A percentile compares a stretch with the other conserved stretches of the same genome.
phyloP scores from a whole-genome alignment of 2,113 vertebrate genomes.

The Ceyx margarethae region DNA sequence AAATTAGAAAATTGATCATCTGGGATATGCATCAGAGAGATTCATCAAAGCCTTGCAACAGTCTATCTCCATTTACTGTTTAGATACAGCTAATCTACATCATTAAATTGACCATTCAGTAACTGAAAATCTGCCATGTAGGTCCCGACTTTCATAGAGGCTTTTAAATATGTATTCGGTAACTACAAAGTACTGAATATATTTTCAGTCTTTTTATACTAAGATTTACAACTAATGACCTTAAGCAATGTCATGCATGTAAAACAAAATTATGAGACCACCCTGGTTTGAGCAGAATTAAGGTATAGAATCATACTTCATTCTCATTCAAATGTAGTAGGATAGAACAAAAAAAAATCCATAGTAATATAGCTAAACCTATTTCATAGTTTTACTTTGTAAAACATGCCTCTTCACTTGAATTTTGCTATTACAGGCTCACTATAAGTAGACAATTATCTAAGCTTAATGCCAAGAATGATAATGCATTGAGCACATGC shows the following conservation, averaged over 20 bases:
- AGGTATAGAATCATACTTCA: slow-evolving; percentile 82
- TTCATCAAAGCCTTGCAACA: slow-evolving; percentile 72
- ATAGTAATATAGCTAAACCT: slow-evolving; percentile 74
- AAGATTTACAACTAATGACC: slow-evolving; percentile 85
- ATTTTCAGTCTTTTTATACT: slow-evolving; percentile 85
- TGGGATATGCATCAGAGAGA: slow-evolving; percentile 69
- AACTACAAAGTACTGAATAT: slow-evolving; percentile 87
- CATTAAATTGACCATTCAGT: slow-evolving; percentile 80
- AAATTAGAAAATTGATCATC: slow-evolving; percentile 75
- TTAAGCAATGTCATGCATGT: slow-evolving; percentile 83
- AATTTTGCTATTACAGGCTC: slow-evolving; percentile 76
- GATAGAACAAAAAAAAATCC: slow-evolving; percentile 70
- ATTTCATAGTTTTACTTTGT: slow-evolving; percentile 78
- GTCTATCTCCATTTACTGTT: slow-evolving; percentile 73
- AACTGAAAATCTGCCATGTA: slow-evolving; percentile 83
- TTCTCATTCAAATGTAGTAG: slow-evolving; percentile 82
- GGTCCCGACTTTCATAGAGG: slow-evolving; percentile 81
- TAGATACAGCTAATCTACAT: slow-evolving; percentile 80
- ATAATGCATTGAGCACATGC: slow-evolving; percentile 72
- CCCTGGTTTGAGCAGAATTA: slow-evolving; percentile 82
- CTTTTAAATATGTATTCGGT: slow-evolving; percentile 83
- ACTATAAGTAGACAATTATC: slow-evolving; percentile 80
- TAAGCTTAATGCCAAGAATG: slow-evolving; percentile 78
- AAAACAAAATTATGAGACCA: slow-evolving; percentile 87
- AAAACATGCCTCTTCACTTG: slow-evolving; percentile 72